phyloP scores from a whole-genome alignment of 2,113 vertebrate genomes.

The Malurus elegans region DNA sequence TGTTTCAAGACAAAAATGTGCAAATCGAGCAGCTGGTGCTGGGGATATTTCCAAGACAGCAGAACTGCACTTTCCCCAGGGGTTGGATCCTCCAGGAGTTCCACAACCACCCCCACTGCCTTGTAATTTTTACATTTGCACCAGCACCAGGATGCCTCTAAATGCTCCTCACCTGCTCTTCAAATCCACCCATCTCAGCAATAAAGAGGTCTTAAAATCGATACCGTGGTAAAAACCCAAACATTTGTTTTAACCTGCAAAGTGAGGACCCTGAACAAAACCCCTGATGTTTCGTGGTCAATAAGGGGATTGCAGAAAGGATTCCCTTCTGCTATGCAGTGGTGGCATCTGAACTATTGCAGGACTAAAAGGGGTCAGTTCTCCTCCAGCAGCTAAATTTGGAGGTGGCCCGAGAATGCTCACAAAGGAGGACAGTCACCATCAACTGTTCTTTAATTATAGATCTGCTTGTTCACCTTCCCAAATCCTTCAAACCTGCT shows the following conservation, averaged over 20 bases:
- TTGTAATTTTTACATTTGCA: not conserved
- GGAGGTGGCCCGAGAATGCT: slow-evolving; percentile 49
- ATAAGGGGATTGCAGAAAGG: not conserved
- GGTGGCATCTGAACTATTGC: slow-evolving; percentile 65
- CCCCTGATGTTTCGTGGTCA: not conserved
- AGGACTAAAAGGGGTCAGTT: slow-evolving; percentile 46
- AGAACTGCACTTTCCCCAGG: not conserved
- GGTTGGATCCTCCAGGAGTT: not conserved
- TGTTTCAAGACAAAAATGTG: not conserved
- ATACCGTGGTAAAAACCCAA: not conserved
- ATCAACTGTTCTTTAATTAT: slow-evolving; percentile 70
- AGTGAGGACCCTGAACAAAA: not conserved
- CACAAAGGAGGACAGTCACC: slow-evolving; percentile 45
- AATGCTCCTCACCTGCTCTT: not conserved
- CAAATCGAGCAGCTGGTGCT: not conserved
- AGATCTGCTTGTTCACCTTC: slow-evolving; percentile 72
- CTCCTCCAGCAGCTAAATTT: slow-evolving; percentile 61
- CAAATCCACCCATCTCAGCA: not conserved
- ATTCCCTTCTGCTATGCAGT: slow-evolving; percentile 22
- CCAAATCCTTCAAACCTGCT: slow-evolving; percentile 51
- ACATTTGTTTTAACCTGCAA: not conserved
- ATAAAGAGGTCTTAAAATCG: no score
- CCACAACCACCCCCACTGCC: not conserved
- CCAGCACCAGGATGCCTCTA: not conserved
- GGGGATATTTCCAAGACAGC: not conserved